These are phyloP conservation scores for Hydriomena furcata DNA, from an alignment of 2,888 invertebrate genomes.

Conservation along the genomic window DNA sequence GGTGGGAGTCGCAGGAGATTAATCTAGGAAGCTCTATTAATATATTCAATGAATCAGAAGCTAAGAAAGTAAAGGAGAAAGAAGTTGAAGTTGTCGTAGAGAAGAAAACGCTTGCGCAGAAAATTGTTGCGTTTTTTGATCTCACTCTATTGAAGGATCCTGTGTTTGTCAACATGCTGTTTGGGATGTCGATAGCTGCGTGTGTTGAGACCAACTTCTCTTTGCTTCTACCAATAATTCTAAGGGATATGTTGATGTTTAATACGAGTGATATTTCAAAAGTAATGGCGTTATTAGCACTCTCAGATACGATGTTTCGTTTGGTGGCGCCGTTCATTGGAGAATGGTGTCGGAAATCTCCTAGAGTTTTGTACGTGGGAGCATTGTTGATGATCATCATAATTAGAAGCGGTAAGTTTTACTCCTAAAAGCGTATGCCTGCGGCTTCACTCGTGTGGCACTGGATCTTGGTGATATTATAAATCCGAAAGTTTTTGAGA, in stretches of 20 bases:
- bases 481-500: too few relatives aligned
- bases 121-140: slow-evolving; percentile 84
- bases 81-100: slow-evolving; percentile 38
- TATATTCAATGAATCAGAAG: slow-evolving; percentile 75
- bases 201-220: slow-evolving; percentile 89
- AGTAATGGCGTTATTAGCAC: slow-evolving; percentile 85
- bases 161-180: slow-evolving; percentile 86
- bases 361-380: slow-evolving; percentile 85
- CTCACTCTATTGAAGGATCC: slow-evolving; percentile 86
- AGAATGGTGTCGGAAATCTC: slow-evolving; percentile 84
- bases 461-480: too few relatives aligned
- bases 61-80: slow-evolving; percentile 44
- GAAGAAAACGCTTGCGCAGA: slow-evolving; percentile 47
- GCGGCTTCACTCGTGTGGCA: too few relatives aligned
- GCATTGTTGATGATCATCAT: slow-evolving; percentile 84
- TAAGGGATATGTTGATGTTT: slow-evolving; percentile 85
- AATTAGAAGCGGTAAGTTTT: slow-evolving; percentile 86
- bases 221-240: slow-evolving; percentile 85
- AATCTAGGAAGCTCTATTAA: slow-evolving; percentile 85
- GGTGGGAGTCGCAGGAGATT: slow-evolving; percentile 84
- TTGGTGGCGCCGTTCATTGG: slow-evolving; percentile 86
- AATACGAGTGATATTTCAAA: slow-evolving; percentile 83
- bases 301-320: slow-evolving; percentile 83
- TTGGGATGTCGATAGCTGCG: slow-evolving; percentile 86
- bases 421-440: too few relatives aligned